A percentile compares a stretch with the other conserved stretches of the same genome.
These are phyloP conservation scores for Holocentrus rufus DNA, from an alignment of 2,797 vertebrate genomes.

Conservation along the genomic window DNA sequence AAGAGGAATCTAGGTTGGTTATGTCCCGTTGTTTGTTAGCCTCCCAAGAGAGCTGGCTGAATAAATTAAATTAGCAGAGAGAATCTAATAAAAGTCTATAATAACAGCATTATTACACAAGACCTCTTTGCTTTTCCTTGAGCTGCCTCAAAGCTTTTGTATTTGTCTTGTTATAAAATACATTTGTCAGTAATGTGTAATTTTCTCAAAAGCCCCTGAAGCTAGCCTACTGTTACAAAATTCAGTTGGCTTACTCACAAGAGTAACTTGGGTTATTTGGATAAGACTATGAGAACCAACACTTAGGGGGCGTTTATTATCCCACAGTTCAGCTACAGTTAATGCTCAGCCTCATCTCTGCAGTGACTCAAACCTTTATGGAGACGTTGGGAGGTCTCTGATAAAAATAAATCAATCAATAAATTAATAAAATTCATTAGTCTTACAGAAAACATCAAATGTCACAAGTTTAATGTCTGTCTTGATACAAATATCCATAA, in stretches of 20 bases:
- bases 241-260: background rate
- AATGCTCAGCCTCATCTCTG: background rate
- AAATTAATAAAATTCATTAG: background rate
- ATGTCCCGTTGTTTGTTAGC: conserved; percentile 29
- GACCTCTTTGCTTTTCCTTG: conserved; percentile 6
- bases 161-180: conserved; percentile 16
- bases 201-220: conserved; percentile 23
- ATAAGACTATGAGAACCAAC: background rate
- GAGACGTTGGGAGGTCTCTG: background rate
- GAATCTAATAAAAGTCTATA: conserved; percentile 32
- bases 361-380: background rate
- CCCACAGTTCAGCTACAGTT: background rate
- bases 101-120: conserved; percentile 18
- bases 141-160: conserved; percentile 2
- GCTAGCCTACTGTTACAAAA: background rate
- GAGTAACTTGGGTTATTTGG: background rate
- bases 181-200: conserved; percentile 15
- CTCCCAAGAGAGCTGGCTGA: conserved; percentile 18
- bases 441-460: background rate
- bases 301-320: too few species aligned
- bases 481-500: background rate
- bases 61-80: conserved; percentile 22
- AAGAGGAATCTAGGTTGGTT: conserved; percentile 3
- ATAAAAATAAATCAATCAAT: background rate
- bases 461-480: background rate